A percentile compares a stretch with the other conserved stretches of the same genome.
Evolutionary conservation across 2,888 invertebrate species (phyloP).

Genomic region (Mactromeris polynyma): DNA sequence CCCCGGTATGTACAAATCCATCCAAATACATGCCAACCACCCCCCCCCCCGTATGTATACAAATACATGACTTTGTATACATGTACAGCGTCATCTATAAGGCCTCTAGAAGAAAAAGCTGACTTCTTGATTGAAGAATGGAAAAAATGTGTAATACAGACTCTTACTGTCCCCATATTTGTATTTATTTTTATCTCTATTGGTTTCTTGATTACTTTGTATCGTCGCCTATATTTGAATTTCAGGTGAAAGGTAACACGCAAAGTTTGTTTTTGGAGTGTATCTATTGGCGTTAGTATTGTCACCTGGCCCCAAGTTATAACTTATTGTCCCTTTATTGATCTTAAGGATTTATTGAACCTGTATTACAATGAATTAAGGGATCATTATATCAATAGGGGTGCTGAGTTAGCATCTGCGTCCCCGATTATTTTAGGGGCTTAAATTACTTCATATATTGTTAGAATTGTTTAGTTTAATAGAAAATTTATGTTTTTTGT

Average conservation of each 20-base stretch:
- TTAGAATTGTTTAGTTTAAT: neutral
- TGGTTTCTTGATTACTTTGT: neutral
- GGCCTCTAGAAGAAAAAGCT: no score
- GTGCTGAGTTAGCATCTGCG: slow-evolving; percentile 1
- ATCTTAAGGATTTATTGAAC: neutral
- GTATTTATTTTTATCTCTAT: neutral
- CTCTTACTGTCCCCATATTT: neutral
- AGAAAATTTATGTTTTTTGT: slow-evolving; percentile 16
- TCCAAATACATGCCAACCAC: no score
- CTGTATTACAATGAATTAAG: slow-evolving; percentile 19
- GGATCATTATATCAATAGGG: slow-evolving; percentile 24
- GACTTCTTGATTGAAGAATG: neutral
- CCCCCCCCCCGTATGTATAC: no score
- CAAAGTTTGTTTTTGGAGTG: neutral
- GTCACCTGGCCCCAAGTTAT: slow-evolving; percentile 15
- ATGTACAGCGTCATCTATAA: no score
- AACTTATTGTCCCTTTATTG: slow-evolving; percentile 18
- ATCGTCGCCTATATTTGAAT: neutral
- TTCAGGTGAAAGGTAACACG: neutral
- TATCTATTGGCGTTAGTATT: neutral
- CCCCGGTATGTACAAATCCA: no score
- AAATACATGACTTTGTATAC: no score
- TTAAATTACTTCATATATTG: slow-evolving; percentile 9
- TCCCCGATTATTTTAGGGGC: neutral
- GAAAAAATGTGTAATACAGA: neutral